Evolutionary conservation across 2,113 vertebrate genomes (phyloP), one percentile per base, ranked within the genome.

Genomic region (Zapornia atra): DNA sequence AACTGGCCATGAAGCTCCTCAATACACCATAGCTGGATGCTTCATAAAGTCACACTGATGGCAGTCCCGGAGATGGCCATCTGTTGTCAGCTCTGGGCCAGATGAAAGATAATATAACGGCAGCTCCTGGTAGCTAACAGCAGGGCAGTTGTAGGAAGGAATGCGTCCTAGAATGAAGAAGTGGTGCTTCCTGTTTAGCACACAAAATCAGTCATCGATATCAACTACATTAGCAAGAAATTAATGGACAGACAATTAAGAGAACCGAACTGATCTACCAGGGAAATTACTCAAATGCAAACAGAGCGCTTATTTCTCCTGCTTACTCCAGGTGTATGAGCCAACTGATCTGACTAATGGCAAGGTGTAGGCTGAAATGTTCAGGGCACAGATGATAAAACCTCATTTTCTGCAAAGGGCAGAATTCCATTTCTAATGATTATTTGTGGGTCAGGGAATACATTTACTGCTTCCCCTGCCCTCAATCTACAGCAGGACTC

Each of bases 61-160:
- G 97, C 97, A 97, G 96, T 93, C 91, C 97, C 44, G 19, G 98
- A 98, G 97, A 98, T 96, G 97, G 96, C 97, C 98, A 98, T 98
- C 97, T 98, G 98, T 98, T 72, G 96, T 98, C 97, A 98, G 92
- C 97, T 98, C 95, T 97, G 97, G 97, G 98, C 98, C 98, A 98
- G 97, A 98, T 96, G 95, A 97, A 98, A 97, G 96, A 97, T 95
- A 97, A 98, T 94, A 92, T 95, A 98, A 98, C 20, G 93, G 97
- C 97, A 98, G 97, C 91, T 96, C 95, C 79, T 96, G 84, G 94
- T 93, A 93, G 81, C 92, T 92, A 97, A 98, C 97, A 97, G 95
- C 97, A 96, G 97, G 96, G 91, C 97, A 97, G 97, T 61, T 86
- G 95, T 95, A 97, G 92, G 96, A 96, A 96, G 95, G 87, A 96